phyloP scores from a whole-genome alignment of 2,113 vertebrate species.

The Peromyscus leucopus region DNA sequence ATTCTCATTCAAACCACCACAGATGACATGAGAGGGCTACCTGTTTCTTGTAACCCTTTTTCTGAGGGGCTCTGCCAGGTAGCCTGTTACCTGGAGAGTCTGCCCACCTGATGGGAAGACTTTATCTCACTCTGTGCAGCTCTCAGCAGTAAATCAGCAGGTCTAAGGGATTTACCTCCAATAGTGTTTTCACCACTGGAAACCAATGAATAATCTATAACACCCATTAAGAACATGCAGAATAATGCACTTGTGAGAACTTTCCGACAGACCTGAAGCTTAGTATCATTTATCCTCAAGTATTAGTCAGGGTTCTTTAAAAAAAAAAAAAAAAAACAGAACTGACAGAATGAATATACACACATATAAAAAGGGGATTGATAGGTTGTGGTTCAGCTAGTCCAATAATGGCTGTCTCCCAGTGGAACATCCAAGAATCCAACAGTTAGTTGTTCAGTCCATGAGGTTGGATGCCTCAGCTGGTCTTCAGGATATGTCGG shows the following conservation, averaged over 20 bases:
- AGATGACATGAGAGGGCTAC: background rate
- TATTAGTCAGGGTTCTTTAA: background rate
- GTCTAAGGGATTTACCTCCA: constrained; percentile 73
- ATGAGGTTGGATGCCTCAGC: background rate
- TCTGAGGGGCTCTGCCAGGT: background rate
- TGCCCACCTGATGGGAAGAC: background rate
- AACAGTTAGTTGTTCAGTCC: background rate
- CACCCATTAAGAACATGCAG: constrained; percentile 79
- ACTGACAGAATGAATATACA: background rate
- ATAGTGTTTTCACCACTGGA: constrained; percentile 77
- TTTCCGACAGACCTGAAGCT: constrained; percentile 85
- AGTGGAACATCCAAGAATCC: background rate
- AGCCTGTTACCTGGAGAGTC: background rate
- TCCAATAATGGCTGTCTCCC: background rate
- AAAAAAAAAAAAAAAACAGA: too few species aligned
- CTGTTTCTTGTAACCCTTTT: background rate
- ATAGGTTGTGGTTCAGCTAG: background rate
- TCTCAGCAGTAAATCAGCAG: constrained; percentile 74
- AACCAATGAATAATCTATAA: constrained; percentile 84
- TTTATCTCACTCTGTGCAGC: constrained; percentile 28
- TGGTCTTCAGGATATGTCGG: background rate
- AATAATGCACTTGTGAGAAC: constrained; percentile 86
- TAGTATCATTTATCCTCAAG: constrained; percentile 84
- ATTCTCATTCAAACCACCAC: background rate
- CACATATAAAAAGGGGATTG: background rate